phyloP scores from a whole-genome alignment of 2,888 invertebrate genomes.

The Sinotaia quadrata region DNA sequence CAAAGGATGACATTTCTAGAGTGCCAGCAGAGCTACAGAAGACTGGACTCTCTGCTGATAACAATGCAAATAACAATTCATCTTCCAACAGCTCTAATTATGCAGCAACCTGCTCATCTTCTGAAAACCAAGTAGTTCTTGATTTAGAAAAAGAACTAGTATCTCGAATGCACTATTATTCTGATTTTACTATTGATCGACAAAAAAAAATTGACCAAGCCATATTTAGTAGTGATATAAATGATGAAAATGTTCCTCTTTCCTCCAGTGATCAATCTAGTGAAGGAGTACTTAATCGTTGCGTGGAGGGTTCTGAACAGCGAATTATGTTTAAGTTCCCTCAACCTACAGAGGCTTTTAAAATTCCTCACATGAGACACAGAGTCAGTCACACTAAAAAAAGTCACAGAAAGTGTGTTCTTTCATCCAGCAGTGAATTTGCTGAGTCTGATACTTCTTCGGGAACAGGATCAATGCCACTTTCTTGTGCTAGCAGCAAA shows the following conservation, averaged over 20 bases:
- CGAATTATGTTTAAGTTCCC: neutral
- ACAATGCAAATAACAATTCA: neutral
- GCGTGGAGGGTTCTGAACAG: constrained; percentile 31
- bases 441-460: constrained; percentile 16
- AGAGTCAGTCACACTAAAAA: neutral
- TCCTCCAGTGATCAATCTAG: neutral
- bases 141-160: constrained; percentile 52
- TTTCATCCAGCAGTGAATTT: neutral
- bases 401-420: neutral
- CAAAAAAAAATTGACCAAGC: constrained; percentile 55
- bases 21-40: neutral
- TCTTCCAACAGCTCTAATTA: constrained; percentile 1
- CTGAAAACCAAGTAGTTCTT: constrained; percentile 3
- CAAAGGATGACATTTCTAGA: no score
- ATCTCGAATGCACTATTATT: constrained; percentile 60
- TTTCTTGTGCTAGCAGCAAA: constrained; percentile 4
- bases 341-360: no score
- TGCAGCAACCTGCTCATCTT: neutral
- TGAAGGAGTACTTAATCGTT: constrained; percentile 10
- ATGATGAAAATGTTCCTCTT: constrained; percentile 8
- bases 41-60: neutral
- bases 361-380: no score
- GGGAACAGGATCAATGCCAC: constrained; percentile 11
- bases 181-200: constrained; percentile 61
- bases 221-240: neutral